Percentiles rank a stretch among this genome's conserved stretches.
Conservation (phyloP, 2,113 vertebrate genomes). For the Cisticola juncidis region DNA sequence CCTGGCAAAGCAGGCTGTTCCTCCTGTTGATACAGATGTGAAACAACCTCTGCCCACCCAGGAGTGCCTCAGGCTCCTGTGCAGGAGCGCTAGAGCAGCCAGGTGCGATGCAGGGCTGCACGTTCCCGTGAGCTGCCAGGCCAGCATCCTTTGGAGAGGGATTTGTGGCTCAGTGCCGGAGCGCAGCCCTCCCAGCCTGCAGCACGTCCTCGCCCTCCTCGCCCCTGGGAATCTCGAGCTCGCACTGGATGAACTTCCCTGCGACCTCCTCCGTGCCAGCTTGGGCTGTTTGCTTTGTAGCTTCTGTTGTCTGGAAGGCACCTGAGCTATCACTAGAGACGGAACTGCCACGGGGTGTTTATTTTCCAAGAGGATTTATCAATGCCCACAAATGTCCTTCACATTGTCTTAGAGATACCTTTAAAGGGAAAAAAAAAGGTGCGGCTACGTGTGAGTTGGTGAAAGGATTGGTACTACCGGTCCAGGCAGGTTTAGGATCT, state of each 20-base stretch:
- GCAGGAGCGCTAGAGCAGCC: not conserved
- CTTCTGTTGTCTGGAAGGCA: not conserved
- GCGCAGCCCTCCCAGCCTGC: not conserved
- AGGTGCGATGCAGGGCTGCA: not conserved
- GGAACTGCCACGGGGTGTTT: not conserved
- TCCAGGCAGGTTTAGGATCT: not conserved
- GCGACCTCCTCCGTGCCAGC: not conserved
- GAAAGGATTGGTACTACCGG: not conserved
- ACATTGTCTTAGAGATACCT: not conserved
- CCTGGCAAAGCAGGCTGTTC: not conserved
- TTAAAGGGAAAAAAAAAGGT: not conserved
- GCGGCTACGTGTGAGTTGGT: not conserved
- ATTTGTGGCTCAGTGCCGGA: not conserved
- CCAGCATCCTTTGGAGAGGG: not conserved
- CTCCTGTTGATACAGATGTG: not conserved
- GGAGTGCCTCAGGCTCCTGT: not conserved
- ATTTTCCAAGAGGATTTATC: not conserved
- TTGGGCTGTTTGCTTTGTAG: not conserved
- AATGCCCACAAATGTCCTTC: not conserved
- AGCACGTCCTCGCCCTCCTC: not conserved
- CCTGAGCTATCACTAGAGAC: not conserved
- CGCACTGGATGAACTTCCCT: not conserved
- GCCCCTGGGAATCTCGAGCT: accelerated
- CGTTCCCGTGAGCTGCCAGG: not conserved
- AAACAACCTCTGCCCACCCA: not conserved